Base-by-base conservation (phyloP, 1,140 invertebrate genomes). In the Zaprionus lachaisei region DNA sequence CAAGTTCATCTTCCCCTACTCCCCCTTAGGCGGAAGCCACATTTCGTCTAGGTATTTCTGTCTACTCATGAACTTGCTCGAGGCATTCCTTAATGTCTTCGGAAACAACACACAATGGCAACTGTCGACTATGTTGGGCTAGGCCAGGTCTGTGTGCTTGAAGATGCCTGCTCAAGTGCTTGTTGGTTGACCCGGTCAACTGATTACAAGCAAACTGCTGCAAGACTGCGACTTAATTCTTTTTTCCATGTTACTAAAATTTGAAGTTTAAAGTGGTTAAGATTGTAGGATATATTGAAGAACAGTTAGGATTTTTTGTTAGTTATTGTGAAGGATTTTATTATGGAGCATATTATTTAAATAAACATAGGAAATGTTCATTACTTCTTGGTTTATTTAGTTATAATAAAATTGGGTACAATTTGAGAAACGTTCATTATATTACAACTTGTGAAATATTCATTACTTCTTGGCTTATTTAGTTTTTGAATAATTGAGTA, bases 1-100 rank as follows among this genome's bases (percentile, higher is more conserved):
- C 77, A 68, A 68, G 14, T n/a, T 24, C 47, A 22, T 24, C 6
- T 49, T 2, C 26, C 34, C 15, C 34, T 17, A 44, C 9, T 54
- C n/a, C 44, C 37, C 37, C 44, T 65, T 7, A 7, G 1, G 3
- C 41, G n/a, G 41, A 44, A 44, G 5, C 41, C 41, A 47, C 41
- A 17, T 47, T 47, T 44, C 37, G 49, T 72, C 34, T 66, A 20
- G 7, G 14, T 51, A 17, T 51, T 75, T 72, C 62, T 79, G 83
- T 60, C 72, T 31, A 81, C 55, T 85, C 83, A 85, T 68, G 44
- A 62, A 81, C 82, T 84, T 75, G 44, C 51, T 38, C 58, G 38
- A 58, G 28, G 47, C 34, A 51, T 49, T 72, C 11, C 12, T 22
- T 63, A 76, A 76, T 61, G 69, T 68, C 37, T 66, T 73, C 41